Evolutionary conservation across 2,888 invertebrate species (phyloP), one percentile per base, ranked within the genome.

Genomic region (Lampropteryx suffumata): DNA sequence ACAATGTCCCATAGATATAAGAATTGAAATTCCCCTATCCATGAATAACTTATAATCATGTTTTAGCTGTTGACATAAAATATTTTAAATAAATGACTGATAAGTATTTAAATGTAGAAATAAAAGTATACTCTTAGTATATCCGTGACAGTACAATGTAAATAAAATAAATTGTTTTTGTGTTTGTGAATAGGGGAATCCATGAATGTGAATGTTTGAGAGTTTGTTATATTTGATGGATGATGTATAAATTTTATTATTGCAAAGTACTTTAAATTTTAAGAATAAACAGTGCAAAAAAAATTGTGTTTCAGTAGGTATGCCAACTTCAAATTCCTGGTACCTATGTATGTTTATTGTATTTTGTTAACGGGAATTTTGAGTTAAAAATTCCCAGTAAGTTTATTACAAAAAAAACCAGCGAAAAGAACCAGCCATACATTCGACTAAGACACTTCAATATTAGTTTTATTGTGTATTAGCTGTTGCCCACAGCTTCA

Each of bases 231-330:
- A 43, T 45, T 51, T 50, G 55, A 66, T 65, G 60, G 60, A 57
- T 59, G 62, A 32, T 39, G 52, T 69, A 64, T 71, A 71, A 74
- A 69, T 65, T 70, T 53, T 44, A 53, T 48, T 44, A 39, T 11
- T 62, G 53, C 65, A 51, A 67, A 59, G 61, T 67, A 65, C 52
- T 67, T 70, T 61, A 67, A 44, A n/a, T n/a, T 67, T 65, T 72
- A 71, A 76, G 72, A 81, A 76, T 84, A 86, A 84, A 86, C 78
- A 81, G 79, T 84, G 83, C 78, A 76, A 79, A 67, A 32, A 33
- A 55, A 45, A 43, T 21, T 64, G 57, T 42, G 33, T 47, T 6
- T 34, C 42, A 26, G 11, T 40, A n/a, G n/a, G n/a, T n/a, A n/a
- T n/a, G n/a, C n/a, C n/a, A n/a, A n/a, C 10, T 39, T 24, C 9